Percentiles rank a stretch among this genome's conserved stretches.
These are phyloP conservation scores for Zhuqinia jingwanae DNA, from an alignment of 2,888 invertebrate species.

Conservation along the genomic window DNA sequence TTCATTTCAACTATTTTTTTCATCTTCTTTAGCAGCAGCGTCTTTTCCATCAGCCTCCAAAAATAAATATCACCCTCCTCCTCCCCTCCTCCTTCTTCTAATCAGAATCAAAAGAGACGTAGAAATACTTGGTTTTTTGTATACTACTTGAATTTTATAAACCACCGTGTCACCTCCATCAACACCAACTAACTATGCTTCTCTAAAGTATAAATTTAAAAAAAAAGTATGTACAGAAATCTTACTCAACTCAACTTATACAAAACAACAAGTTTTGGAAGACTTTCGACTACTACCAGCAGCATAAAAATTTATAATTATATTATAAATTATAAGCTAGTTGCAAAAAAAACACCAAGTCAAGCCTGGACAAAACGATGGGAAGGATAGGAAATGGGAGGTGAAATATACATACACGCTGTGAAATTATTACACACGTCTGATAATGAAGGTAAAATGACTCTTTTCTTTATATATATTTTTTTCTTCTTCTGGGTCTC, in stretches of 20 bases:
- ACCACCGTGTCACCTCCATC: too few species aligned
- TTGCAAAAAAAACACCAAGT: neutral
- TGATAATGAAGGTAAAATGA: conserved; percentile 68
- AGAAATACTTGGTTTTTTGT: too few species aligned
- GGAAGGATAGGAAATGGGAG: neutral
- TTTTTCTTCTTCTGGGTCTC: neutral
- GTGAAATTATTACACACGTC: conserved; percentile 37
- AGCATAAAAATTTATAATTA: neutral
- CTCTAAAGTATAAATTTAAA: too few species aligned
- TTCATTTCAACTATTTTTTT: neutral
- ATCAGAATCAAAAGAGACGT: too few species aligned
- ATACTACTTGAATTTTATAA: too few species aligned
- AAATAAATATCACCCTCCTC: conserved; percentile 21
- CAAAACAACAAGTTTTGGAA: neutral
- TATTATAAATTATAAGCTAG: too few species aligned
- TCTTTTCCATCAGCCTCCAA: conserved; percentile 4
- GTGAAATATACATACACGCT: conserved; percentile 13
- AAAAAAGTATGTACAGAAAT: too few species aligned
- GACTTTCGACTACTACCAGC: neutral
- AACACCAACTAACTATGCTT: too few species aligned
- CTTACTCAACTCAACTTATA: neutral
- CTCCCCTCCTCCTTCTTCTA: neutral
- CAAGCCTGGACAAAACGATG: neutral
- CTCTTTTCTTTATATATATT: too few species aligned
- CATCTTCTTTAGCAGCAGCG: conserved; percentile 22